phyloP scores from a whole-genome alignment of 1,140 invertebrate species.

The Euwallacea fornicatus region DNA sequence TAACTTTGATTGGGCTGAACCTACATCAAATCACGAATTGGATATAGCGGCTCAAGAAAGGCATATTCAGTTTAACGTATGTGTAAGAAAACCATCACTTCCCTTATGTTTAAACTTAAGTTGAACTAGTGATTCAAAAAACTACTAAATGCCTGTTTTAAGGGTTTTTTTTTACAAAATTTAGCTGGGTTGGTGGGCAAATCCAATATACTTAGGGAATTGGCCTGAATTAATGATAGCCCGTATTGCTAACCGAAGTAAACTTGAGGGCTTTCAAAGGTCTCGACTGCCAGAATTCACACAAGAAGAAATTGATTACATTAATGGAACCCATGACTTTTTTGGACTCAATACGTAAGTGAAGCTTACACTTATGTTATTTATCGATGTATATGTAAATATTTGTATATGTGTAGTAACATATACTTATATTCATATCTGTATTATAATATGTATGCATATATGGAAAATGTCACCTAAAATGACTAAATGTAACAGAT shows the following conservation, averaged over 20 bases:
- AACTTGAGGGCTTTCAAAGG: constrained; percentile 59
- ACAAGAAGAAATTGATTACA: constrained; percentile 59
- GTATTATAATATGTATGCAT: too few relatives aligned
- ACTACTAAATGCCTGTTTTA: not conserved
- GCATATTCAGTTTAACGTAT: constrained; percentile 51
- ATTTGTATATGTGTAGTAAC: too few relatives aligned
- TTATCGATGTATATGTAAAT: too few relatives aligned
- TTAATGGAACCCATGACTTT: constrained; percentile 54
- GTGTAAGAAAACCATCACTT: too few relatives aligned
- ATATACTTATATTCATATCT: too few relatives aligned
- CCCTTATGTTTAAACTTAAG: constrained; percentile 1
- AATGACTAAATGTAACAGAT: too few relatives aligned
- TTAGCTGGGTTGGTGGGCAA: constrained; percentile 47
- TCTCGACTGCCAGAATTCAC: constrained; percentile 58
- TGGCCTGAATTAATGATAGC: constrained; percentile 65
- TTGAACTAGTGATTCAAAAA: not conserved
- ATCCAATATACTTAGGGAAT: constrained; percentile 67
- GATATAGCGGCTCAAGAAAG: constrained; percentile 57
- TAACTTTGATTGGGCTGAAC: constrained; percentile 34
- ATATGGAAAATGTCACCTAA: too few relatives aligned
- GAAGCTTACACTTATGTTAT: not conserved
- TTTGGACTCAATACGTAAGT: constrained; percentile 42
- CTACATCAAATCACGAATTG: constrained; percentile 39
- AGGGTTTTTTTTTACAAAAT: too few relatives aligned
- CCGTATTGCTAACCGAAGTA: constrained; percentile 59